These are phyloP conservation scores for Pilophorus perplexus DNA, from an alignment of 2,888 invertebrate species.

Conservation along the genomic window DNA sequence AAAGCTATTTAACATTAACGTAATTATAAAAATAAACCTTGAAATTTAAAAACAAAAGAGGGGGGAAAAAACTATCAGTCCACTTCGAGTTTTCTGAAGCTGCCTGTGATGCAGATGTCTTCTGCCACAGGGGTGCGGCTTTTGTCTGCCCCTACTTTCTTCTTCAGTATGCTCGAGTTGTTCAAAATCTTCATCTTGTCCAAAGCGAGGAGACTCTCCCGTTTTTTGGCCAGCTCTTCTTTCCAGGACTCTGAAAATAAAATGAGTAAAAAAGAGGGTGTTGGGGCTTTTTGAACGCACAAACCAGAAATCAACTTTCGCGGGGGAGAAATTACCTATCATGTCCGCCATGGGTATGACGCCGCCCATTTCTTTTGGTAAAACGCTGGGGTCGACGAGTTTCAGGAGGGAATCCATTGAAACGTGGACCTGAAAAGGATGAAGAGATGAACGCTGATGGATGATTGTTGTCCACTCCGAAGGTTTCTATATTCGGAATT, in stretches of 20 bases:
- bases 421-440: slow-evolving; percentile 58
- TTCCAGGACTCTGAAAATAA: slow-evolving; percentile 64
- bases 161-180: slow-evolving; percentile 48
- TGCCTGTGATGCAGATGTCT: slow-evolving; percentile 46
- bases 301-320: too few species aligned
- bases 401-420: slow-evolving; percentile 61
- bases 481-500: slow-evolving; percentile 14
- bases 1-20: too few species aligned
- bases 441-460: slow-evolving; percentile 39
- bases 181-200: slow-evolving; percentile 66
- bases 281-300: too few species aligned
- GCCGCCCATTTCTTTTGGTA: slow-evolving; percentile 73
- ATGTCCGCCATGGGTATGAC: slow-evolving; percentile 67
- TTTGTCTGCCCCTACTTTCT: slow-evolving; percentile 7
- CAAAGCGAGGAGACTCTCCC: slow-evolving; percentile 62
- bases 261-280: too few species aligned
- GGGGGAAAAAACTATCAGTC: too few species aligned
- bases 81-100: slow-evolving; percentile 50
- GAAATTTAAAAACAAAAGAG: too few species aligned
- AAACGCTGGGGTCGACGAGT: slow-evolving; percentile 60
- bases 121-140: slow-evolving; percentile 1
- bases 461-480: slow-evolving; percentile 22
- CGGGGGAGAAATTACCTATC: too few species aligned
- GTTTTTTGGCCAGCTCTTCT: slow-evolving; percentile 61
- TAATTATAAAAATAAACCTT: too few species aligned